A percentile compares a stretch with the other conserved stretches of the same genome.
Conservation (phyloP, 1,140 invertebrate species). For the Drosophila kurseongensis region DNA sequence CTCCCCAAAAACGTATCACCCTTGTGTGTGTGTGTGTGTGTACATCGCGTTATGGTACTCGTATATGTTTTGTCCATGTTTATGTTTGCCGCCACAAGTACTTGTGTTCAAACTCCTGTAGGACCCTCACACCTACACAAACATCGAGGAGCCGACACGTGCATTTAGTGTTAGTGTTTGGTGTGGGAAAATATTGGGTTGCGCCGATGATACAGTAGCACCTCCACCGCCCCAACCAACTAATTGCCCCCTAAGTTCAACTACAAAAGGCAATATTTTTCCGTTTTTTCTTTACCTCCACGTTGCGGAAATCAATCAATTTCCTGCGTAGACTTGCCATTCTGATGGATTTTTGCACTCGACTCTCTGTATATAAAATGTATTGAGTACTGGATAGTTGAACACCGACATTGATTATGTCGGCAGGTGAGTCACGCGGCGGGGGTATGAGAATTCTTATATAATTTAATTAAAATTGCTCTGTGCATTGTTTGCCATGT, state of each 20-base stretch:
- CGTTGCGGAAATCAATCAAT: conserved; percentile 76
- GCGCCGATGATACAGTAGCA: conserved; percentile 16
- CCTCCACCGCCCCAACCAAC: not conserved
- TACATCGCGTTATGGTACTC: conserved; percentile 16
- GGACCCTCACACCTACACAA: conserved; percentile 29
- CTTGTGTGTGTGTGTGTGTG: conserved; percentile 13
- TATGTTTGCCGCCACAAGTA: conserved; percentile 59
- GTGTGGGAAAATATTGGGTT: conserved; percentile 48
- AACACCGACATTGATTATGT: conserved; percentile 22
- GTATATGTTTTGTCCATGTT: conserved; percentile 61
- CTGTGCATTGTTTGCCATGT: not conserved
- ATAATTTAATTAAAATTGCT: conserved; percentile 43
- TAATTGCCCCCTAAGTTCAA: conserved; percentile 35
- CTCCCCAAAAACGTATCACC: conserved; percentile 37
- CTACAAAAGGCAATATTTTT: conserved; percentile 40
- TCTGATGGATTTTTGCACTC: conserved; percentile 20
- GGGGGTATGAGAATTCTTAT: conserved; percentile 16
- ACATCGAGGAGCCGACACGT: conserved; percentile 11
- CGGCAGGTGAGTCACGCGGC: not conserved
- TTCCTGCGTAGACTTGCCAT: conserved; percentile 73
- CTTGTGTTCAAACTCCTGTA: conserved; percentile 45
- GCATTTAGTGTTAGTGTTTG: conserved; percentile 44
- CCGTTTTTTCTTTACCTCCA: conserved; percentile 30
- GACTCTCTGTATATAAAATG: conserved; percentile 15
- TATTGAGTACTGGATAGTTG: conserved; percentile 32